These are phyloP conservation scores for Balaeniceps rex DNA, from an alignment of 2,113 vertebrate species.

Conservation along the genomic window DNA sequence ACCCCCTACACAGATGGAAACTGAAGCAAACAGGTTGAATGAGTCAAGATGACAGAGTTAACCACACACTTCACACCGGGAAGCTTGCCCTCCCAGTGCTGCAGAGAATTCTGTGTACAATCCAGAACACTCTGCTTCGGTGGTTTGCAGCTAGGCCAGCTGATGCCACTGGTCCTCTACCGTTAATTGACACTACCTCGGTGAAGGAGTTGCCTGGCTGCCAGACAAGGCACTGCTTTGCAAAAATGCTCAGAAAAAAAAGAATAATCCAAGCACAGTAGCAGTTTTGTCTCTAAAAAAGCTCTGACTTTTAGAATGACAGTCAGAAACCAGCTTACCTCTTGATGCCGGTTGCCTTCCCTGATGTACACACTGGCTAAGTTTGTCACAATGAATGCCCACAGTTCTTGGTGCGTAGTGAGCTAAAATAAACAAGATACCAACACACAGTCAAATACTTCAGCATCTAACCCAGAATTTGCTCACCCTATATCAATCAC, in stretches of 20 bases:
- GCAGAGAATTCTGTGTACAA: neutral
- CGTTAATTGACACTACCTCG: too few relatives aligned
- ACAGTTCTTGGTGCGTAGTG: conserved; percentile 96
- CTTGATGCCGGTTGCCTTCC: conserved; percentile 96
- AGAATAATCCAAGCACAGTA: neutral
- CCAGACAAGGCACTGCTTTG: neutral
- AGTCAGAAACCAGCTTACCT: conserved; percentile 74
- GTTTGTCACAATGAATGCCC: conserved; percentile 98
- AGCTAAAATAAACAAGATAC: conserved; percentile 72
- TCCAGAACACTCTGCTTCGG: neutral
- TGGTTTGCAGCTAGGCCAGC: neutral
- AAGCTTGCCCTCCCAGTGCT: neutral
- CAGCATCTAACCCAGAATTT: neutral
- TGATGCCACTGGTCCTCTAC: neutral
- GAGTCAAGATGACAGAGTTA: neutral
- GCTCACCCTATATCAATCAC: neutral
- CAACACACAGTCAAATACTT: neutral
- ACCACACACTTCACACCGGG: neutral
- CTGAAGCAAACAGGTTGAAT: neutral
- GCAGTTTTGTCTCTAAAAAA: neutral
- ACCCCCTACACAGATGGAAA: neutral
- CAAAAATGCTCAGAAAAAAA: neutral
- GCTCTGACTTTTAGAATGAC: neutral
- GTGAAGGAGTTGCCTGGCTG: neutral
- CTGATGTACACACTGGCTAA: conserved; percentile 97